A percentile compares a stretch with the other conserved stretches of the same genome.
Evolutionary conservation across 2,113 vertebrate genomes (phyloP).

Genomic region (Oryzias woworae): DNA sequence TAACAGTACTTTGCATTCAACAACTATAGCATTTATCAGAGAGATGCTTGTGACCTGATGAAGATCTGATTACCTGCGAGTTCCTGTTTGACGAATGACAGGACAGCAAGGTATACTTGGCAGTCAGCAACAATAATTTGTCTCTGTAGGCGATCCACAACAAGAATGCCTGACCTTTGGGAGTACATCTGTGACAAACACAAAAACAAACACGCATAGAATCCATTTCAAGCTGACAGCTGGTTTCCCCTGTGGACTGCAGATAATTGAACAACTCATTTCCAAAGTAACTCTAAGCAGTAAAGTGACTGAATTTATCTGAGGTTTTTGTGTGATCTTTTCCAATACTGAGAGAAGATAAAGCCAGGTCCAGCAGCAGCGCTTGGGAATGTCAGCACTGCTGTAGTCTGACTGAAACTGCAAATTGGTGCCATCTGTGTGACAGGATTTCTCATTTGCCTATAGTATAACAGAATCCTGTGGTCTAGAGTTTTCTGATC

Average conservation of each 20-base stretch:
- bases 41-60: not conserved
- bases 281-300: slow-evolving; percentile 11
- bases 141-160: slow-evolving; percentile 92
- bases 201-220: slow-evolving; percentile 12
- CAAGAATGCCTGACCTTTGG: slow-evolving; percentile 83
- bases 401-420: slow-evolving; percentile 5
- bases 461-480: not conserved
- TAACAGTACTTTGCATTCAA: too few relatives aligned
- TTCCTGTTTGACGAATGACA: slow-evolving; percentile 96
- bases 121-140: slow-evolving; percentile 98
- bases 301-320: not conserved
- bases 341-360: slow-evolving; percentile 13
- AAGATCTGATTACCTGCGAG: slow-evolving; percentile 83
- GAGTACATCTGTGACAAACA: slow-evolving; percentile 83
- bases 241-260: not conserved
- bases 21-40: not conserved
- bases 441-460: not conserved
- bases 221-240: not conserved
- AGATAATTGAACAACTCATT: slow-evolving; percentile 5
- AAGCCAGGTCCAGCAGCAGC: slow-evolving; percentile 1
- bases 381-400: slow-evolving; percentile 8
- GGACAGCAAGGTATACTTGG: slow-evolving; percentile 96
- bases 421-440: not conserved
- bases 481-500: not conserved
- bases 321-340: slow-evolving; percentile 51